A percentile compares a stretch with the other conserved stretches of the same genome.
These are phyloP conservation scores for Anolis sagrei DNA, from an alignment of 2,113 vertebrate species.

Conservation along the genomic window DNA sequence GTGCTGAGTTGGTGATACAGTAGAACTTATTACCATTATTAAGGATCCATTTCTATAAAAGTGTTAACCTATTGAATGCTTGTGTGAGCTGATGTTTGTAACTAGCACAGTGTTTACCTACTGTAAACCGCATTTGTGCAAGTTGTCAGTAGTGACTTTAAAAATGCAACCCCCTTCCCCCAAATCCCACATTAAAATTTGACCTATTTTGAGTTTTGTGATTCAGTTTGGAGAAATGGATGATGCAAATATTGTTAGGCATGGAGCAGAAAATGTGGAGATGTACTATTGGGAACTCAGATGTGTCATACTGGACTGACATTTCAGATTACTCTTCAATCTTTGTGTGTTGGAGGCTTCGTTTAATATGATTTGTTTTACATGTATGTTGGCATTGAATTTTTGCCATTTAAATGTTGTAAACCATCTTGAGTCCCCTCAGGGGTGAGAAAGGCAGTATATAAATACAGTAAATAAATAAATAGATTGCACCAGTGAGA, in stretches of 20 bases:
- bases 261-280: neutral
- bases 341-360: neutral
- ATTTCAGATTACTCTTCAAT: neutral
- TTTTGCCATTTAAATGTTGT: no score
- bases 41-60: conserved; percentile 42
- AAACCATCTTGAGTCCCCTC: no score
- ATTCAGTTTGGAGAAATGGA: conserved; percentile 21
- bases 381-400: no score
- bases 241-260: neutral
- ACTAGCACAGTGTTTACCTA: conserved; percentile 22
- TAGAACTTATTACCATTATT: conserved; percentile 32
- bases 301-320: neutral
- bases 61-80: conserved; percentile 35
- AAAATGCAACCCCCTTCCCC: no score
- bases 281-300: neutral
- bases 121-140: conserved; percentile 45
- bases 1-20: conserved; percentile 45
- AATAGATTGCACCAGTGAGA: no score
- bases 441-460: no score
- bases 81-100: conserved; percentile 21
- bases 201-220: conserved; percentile 53
- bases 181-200: conserved; percentile 33
- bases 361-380: no score
- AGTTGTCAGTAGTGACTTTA: conserved; percentile 38
- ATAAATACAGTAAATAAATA: no score